Base-by-base conservation (phyloP, 2,888 invertebrate species). In the Doris montereyensis region DNA sequence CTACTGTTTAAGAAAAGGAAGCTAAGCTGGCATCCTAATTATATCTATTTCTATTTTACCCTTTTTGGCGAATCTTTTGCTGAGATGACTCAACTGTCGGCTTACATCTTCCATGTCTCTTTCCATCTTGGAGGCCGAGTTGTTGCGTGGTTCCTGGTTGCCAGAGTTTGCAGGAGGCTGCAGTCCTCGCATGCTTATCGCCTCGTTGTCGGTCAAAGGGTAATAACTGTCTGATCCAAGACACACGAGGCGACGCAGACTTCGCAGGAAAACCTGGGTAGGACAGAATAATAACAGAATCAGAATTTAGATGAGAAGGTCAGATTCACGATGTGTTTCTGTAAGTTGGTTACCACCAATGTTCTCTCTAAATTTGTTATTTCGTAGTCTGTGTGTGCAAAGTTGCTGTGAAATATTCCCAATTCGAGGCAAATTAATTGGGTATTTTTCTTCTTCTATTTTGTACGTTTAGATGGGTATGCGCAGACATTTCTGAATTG, bases 161-260 rank as follows among this genome's bases (percentile, higher is more conserved):
- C 77, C 77, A 5, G 5, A 32, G 41, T 80, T 76, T 57, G 77
- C 65, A 35, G 83, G 67, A 26, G 85, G 83, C 74, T 89, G 87
- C 28, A 89, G 81, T 5, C 87, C 86, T 52, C 86, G 81, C 83
- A 89, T 84, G 21, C 84, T 85, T 10, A 89, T 83, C 3, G 86
- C 82, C 75, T 89, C 88, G 34, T 83, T 79, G 70, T 88, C 88
- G 52, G 86, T 85, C 58, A 89, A 79, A 0, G 87, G 87, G 70
- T 87, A 87, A 81, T 89, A 89, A 8, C 82, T 85, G 75, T 88
- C 87, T 17, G 84, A 85, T 4, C 85, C 87, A 3, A 88, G 81
- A 82, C 87, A 88, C 1, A 87, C 87, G 13, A 89, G 72, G 10
- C 86, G 84, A 62, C 85, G 86, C 52, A 89, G 79, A 17, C 87